Conservation (phyloP, 2,888 invertebrate genomes). For the Catocala nupta region DNA sequence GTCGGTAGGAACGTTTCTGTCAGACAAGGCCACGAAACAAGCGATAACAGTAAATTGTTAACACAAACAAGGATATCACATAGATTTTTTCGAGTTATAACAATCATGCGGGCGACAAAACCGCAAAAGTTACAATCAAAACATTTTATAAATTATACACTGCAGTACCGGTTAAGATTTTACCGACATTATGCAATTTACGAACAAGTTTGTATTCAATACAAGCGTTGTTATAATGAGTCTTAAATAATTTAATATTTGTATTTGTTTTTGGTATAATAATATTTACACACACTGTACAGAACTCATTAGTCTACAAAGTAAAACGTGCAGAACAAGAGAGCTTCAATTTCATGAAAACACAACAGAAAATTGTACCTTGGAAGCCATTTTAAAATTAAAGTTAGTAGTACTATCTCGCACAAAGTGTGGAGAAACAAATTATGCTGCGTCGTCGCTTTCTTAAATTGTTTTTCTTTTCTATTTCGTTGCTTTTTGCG, state of each 20-base stretch:
- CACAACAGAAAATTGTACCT: conserved; percentile 28
- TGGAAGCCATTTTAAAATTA: conserved; percentile 37
- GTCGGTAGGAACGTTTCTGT: conserved; percentile 38
- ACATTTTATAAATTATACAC: too few relatives aligned
- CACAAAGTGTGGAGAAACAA: conserved; percentile 41
- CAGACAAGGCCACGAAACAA: conserved; percentile 28
- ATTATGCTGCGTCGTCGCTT: conserved; percentile 44
- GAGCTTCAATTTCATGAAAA: conserved; percentile 37
- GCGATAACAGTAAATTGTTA: conserved; percentile 19
- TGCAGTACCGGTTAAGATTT: too few relatives aligned
- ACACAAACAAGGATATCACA: too few relatives aligned
- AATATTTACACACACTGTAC: background rate
- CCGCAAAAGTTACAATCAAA: too few relatives aligned
- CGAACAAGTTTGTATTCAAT: too few relatives aligned
- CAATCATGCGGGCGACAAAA: too few relatives aligned
- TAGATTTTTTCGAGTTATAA: too few relatives aligned
- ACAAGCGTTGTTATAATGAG: too few relatives aligned
- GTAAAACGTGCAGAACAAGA: conserved; percentile 24
- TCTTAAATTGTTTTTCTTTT: conserved; percentile 47
- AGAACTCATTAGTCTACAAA: conserved; percentile 14
- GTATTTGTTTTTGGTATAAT: too few relatives aligned
- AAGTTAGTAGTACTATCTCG: conserved; percentile 32
- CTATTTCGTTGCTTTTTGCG: conserved; percentile 18
- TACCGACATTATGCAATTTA: too few relatives aligned
- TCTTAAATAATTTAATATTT: too few relatives aligned